These are phyloP conservation scores for Brenthis daphne DNA, from an alignment of 2,888 invertebrate species.

Conservation along the genomic window DNA sequence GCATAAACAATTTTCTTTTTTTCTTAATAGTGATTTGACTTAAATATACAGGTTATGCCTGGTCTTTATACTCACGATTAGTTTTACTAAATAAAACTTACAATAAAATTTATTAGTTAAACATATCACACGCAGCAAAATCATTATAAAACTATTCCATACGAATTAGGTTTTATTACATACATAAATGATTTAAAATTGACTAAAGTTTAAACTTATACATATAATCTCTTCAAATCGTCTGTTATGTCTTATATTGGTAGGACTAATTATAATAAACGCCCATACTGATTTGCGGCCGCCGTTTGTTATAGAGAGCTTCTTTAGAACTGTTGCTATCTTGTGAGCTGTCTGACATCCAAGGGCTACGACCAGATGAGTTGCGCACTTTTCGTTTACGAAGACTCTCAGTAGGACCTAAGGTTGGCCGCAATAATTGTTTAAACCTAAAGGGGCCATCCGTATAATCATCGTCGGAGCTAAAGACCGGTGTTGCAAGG, in stretches of 20 bases:
- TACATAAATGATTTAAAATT: background rate
- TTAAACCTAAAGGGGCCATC: slow-evolving; percentile 87
- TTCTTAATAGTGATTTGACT: background rate
- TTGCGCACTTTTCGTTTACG: slow-evolving; percentile 83
- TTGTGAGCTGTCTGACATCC: slow-evolving; percentile 77
- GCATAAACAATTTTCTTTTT: background rate
- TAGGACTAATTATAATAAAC: slow-evolving; percentile 66
- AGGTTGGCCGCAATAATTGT: slow-evolving; percentile 84
- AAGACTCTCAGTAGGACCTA: slow-evolving; percentile 86
- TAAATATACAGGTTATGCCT: background rate
- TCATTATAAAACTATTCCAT: background rate
- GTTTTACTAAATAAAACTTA: background rate
- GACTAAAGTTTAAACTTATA: background rate
- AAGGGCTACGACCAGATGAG: slow-evolving; percentile 69
- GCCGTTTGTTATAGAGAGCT: slow-evolving; percentile 66
- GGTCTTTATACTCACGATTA: background rate
- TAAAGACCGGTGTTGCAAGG: slow-evolving; percentile 71
- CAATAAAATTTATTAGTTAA: background rate
- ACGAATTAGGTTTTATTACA: background rate
- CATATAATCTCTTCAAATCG: no score
- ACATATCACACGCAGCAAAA: slow-evolving; percentile 10
- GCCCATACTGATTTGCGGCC: slow-evolving; percentile 78
- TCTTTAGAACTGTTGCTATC: slow-evolving; percentile 71
- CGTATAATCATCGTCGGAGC: slow-evolving; percentile 80
- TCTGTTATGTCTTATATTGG: no score